A percentile compares a stretch with the other conserved stretches of the same genome.
phyloP scores from a whole-genome alignment of 2,888 invertebrate genomes.

The Lordiphosa fenestrarum region DNA sequence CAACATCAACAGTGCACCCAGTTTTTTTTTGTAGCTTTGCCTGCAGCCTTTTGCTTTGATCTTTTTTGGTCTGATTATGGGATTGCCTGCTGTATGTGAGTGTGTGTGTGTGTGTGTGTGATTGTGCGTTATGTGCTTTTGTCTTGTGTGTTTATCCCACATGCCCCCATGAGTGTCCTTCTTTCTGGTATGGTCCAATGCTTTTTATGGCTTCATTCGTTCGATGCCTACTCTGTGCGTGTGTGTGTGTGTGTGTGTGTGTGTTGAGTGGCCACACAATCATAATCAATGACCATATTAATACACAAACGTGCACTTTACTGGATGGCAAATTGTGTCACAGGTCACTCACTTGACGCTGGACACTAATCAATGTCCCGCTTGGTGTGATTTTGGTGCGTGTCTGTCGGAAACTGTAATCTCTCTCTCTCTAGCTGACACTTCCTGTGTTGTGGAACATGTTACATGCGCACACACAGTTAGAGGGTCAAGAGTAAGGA shows the following conservation, averaged over 20 bases:
- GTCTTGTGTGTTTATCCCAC: constrained; percentile 10
- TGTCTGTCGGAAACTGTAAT: constrained; percentile 24
- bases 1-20: not conserved
- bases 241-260: not conserved
- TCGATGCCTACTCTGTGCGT: not conserved
- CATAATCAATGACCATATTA: constrained; percentile 64
- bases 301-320: constrained; percentile 46
- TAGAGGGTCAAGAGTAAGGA: no score
- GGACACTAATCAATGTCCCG: constrained; percentile 57
- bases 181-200: constrained; percentile 60
- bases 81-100: constrained; percentile 5
- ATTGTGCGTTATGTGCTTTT: constrained; percentile 35
- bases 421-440: not conserved
- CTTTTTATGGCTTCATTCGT: constrained; percentile 50
- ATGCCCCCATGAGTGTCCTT: constrained; percentile 33
- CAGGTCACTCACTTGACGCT: constrained; percentile 42
- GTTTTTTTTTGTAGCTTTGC: constrained; percentile 40
- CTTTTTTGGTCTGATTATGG: constrained; percentile 42
- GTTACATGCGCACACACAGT: no score
- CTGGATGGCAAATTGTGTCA: constrained; percentile 27
- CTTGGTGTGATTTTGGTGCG: constrained; percentile 20
- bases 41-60: constrained; percentile 56
- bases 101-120: constrained; percentile 15
- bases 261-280: constrained; percentile 13
- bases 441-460: no score